phyloP scores from a whole-genome alignment of 1,140 invertebrate genomes.

The Conus ventricosus region DNA sequence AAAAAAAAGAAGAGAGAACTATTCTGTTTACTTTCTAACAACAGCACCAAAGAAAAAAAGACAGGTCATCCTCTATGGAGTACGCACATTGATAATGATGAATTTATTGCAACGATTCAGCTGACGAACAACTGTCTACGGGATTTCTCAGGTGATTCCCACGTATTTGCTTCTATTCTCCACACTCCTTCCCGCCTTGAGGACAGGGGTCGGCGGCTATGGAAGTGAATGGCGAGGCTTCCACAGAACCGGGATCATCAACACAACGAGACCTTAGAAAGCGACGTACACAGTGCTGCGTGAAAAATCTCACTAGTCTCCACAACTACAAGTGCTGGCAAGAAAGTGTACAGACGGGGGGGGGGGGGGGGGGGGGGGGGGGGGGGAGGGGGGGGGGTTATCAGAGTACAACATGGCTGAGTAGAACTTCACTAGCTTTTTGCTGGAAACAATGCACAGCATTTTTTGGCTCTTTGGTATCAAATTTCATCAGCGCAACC shows the following conservation, averaged over 20 bases:
- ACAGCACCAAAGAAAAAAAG: not conserved
- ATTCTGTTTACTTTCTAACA: not conserved
- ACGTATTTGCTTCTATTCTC: not conserved
- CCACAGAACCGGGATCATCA: not conserved
- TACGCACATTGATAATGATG: not conserved
- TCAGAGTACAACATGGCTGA: not conserved
- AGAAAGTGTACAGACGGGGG: not conserved
- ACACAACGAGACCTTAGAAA: not conserved
- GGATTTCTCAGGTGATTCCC: not conserved
- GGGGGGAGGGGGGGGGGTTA: not conserved
- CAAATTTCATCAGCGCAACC: not conserved
- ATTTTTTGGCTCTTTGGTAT: conserved; percentile 7
- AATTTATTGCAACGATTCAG: not conserved
- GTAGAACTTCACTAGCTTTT: no score
- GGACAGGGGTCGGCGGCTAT: not conserved
- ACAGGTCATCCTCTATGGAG: not conserved
- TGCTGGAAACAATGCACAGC: not conserved
- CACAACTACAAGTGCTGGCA: not conserved
- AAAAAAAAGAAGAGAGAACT: no score
- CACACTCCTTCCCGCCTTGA: not conserved
- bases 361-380: no score
- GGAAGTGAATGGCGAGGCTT: not conserved
- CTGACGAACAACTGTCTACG: not conserved
- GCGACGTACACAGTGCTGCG: not conserved
- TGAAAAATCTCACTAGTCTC: not conserved